phyloP scores from a whole-genome alignment of 2,797 vertebrate species.

The Novumbra hubbsi region DNA sequence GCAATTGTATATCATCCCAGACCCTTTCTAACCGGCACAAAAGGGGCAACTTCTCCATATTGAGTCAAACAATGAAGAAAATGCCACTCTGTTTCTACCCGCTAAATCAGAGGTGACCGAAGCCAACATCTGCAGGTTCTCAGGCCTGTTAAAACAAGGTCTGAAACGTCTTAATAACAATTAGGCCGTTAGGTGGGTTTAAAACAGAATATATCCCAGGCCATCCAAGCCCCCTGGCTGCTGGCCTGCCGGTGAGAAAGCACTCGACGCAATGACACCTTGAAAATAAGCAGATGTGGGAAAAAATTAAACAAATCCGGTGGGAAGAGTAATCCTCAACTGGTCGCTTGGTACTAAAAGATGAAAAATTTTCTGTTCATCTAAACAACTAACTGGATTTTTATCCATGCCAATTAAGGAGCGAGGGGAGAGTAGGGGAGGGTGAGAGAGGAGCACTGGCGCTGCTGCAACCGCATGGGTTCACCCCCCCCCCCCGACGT shows the following conservation, averaged over 20 bases:
- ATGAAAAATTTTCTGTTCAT: constrained; percentile 96
- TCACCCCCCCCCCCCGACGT: constrained; percentile 60
- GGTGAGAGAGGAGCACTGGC: constrained; percentile 31
- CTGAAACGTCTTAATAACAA: constrained; percentile 84
- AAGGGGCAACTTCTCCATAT: constrained; percentile 94
- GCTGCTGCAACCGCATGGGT: constrained; percentile 53
- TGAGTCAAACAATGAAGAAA: constrained; percentile 96
- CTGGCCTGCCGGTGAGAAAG: constrained; percentile 78
- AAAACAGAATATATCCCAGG: constrained; percentile 73
- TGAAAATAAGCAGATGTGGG: constrained; percentile 98
- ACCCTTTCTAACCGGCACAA: constrained; percentile 75
- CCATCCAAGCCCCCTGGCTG: constrained; percentile 57
- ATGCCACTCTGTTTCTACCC: constrained; percentile 74
- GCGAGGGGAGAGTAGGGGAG: constrained; percentile 71
- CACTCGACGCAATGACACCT: constrained; percentile 83
- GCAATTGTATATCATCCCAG: constrained; percentile 78
- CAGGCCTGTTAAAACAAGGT: constrained; percentile 87
- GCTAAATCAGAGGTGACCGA: constrained; percentile 74
- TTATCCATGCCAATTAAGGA: constrained; percentile 98
- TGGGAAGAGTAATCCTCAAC: constrained; percentile 86
- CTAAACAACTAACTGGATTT: constrained; percentile 94
- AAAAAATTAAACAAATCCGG: constrained; percentile 98
- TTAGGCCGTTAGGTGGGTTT: constrained; percentile 72
- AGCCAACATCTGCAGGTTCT: constrained; percentile 98
- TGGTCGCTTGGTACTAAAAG: constrained; percentile 92